Evolutionary conservation across 1,140 invertebrate species (phyloP).

Genomic region (Bilobella aurantiaca): DNA sequence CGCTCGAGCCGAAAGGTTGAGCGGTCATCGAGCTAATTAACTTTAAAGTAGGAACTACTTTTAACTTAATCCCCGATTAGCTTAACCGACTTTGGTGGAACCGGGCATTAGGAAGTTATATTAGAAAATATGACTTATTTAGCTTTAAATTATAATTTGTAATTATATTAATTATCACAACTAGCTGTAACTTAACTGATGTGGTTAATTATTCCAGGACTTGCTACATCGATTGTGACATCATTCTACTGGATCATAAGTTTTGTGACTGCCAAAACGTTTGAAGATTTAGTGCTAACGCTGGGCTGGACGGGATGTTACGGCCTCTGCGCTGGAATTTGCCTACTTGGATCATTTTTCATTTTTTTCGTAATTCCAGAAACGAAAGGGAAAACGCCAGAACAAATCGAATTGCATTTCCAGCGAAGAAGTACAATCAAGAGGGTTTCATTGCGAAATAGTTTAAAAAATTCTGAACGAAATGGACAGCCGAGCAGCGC

Average conservation of each 20-base stretch:
- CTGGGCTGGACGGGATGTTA: slow-evolving; percentile 46
- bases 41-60: no score
- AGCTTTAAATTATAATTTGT: no score
- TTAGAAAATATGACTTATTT: background rate
- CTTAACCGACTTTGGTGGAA: no score
- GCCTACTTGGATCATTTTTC: slow-evolving; percentile 45
- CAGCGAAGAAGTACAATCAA: background rate
- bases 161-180: no score
- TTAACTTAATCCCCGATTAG: no score
- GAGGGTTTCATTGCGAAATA: background rate
- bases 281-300: slow-evolving; percentile 33
- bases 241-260: slow-evolving; percentile 21
- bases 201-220: slow-evolving; percentile 10
- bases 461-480: no score
- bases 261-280: slow-evolving; percentile 14
- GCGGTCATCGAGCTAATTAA: no score
- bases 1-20: no score
- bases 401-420: slow-evolving; percentile 39
- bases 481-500: no score
- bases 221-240: slow-evolving; percentile 16
- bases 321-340: slow-evolving; percentile 47
- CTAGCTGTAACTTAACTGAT: no score
- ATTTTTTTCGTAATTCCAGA: slow-evolving; percentile 56
- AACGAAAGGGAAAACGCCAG: slow-evolving; percentile 56
- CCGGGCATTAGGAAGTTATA: background rate